Evolutionary conservation across 2,888 invertebrate genomes (phyloP).

Genomic region (Spisula solida): DNA sequence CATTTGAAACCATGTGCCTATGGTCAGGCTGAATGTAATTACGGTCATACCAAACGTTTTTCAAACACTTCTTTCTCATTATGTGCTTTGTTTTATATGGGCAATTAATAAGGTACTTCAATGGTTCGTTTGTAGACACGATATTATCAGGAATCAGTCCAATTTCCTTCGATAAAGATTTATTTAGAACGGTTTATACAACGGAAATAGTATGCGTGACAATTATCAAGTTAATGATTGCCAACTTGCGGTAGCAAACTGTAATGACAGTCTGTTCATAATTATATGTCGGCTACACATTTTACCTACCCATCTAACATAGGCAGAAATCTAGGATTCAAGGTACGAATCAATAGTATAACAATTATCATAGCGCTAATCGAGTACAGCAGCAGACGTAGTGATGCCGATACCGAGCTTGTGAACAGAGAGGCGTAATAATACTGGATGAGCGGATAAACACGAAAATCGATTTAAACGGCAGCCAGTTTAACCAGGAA

Average conservation of each 20-base stretch:
- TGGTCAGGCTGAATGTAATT: no score
- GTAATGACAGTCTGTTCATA: neutral
- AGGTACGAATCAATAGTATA: slow-evolving; percentile 38
- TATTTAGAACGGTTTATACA: slow-evolving; percentile 12
- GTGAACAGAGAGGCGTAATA: slow-evolving; percentile 37
- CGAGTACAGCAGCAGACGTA: slow-evolving; percentile 1
- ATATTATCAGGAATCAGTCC: neutral
- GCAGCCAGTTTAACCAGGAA: slow-evolving; percentile 35
- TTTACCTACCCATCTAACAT: neutral
- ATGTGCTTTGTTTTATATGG: neutral
- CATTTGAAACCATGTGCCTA: no score
- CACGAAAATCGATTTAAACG: slow-evolving; percentile 51
- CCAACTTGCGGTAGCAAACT: neutral
- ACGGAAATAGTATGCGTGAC: neutral
- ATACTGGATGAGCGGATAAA: slow-evolving; percentile 43
- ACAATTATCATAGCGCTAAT: slow-evolving; percentile 45
- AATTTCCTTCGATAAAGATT: slow-evolving; percentile 10
- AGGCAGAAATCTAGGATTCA: slow-evolving; percentile 3
- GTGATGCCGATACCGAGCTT: slow-evolving; percentile 27
- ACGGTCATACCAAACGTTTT: neutral
- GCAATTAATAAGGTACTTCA: neutral
- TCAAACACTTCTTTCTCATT: neutral
- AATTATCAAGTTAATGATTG: slow-evolving; percentile 9
- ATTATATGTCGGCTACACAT: neutral
- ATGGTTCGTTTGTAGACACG: neutral